phyloP scores from a whole-genome alignment of 1,140 invertebrate species.

The Dinoponera quadriceps region DNA sequence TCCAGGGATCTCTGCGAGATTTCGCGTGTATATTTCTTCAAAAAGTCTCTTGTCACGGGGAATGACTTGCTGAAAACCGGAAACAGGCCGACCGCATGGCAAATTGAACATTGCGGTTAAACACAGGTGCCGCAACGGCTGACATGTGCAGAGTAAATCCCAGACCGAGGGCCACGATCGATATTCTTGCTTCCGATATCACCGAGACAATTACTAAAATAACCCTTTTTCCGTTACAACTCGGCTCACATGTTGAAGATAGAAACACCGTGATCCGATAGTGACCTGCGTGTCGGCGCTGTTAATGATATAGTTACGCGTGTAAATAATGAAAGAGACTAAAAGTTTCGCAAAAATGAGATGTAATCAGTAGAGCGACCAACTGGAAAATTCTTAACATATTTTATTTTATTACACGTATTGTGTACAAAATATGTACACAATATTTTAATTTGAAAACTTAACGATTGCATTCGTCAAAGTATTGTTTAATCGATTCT shows the following conservation, averaged over 20 bases:
- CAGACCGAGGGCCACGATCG: background rate
- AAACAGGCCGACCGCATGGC: constrained; percentile 61
- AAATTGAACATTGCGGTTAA: constrained; percentile 74
- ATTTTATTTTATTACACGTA: too few species aligned
- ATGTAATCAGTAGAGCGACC: too few species aligned
- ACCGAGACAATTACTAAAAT: constrained; percentile 38
- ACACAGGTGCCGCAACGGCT: constrained; percentile 52
- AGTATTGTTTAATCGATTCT: too few species aligned
- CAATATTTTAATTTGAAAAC: too few species aligned
- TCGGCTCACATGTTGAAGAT: constrained; percentile 12
- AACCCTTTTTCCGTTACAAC: constrained; percentile 1
- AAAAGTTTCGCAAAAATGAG: background rate
- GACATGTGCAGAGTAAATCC: constrained; percentile 56
- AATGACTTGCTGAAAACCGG: constrained; percentile 46
- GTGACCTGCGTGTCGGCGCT: too few species aligned
- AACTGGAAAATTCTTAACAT: too few species aligned
- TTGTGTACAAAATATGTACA: too few species aligned
- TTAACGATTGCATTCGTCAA: too few species aligned
- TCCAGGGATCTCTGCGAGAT: too few species aligned
- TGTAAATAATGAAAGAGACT: background rate
- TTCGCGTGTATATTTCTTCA: too few species aligned
- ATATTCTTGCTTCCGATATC: constrained; percentile 47
- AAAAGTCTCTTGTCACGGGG: background rate
- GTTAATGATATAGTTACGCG: too few species aligned
- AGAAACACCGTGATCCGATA: background rate